A percentile compares a stretch with the other conserved stretches of the same genome.
phyloP scores from a whole-genome alignment of 64 coral and sea anemone genomes.

The Actinia tenebrosa region DNA sequence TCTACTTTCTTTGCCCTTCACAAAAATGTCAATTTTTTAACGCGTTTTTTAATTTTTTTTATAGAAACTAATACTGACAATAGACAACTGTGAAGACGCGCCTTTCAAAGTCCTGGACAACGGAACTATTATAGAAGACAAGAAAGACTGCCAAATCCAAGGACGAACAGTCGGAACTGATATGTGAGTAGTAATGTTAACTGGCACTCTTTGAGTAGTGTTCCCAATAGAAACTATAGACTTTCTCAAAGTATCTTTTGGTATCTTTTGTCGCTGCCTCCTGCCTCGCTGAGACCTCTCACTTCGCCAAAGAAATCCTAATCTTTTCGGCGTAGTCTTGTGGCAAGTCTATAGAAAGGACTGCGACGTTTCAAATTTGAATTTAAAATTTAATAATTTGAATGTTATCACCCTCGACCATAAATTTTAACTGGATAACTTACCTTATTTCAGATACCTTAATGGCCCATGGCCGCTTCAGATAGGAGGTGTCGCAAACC shows the following conservation, averaged over 20 bases:
- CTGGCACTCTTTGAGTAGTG: no score
- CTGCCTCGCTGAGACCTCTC: no score
- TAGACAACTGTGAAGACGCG: constrained; percentile 71
- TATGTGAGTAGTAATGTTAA: constrained; percentile 42
- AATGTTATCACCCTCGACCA: no score
- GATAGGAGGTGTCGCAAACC: constrained; percentile 73
- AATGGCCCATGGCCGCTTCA: constrained; percentile 76
- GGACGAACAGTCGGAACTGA: constrained; percentile 36
- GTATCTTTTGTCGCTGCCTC: no score
- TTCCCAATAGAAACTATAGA: no score
- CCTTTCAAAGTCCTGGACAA: constrained; percentile 30
- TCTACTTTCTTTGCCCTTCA: not conserved
- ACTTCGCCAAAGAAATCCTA: no score
- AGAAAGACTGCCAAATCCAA: constrained; percentile 50
- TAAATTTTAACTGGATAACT: not conserved
- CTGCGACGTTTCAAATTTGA: no score
- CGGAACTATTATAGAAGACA: constrained; percentile 59
- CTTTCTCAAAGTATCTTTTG: no score
- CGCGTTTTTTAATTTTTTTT: not conserved
- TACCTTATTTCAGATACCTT: constrained; percentile 55
- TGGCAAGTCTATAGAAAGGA: no score
- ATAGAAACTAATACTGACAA: constrained; percentile 51
- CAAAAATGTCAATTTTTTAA: not conserved
- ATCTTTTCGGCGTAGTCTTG: no score
- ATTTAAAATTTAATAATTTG: no score